These are phyloP conservation scores for Glossosoma conforme DNA, from an alignment of 1,140 invertebrate species.

Conservation along the genomic window DNA sequence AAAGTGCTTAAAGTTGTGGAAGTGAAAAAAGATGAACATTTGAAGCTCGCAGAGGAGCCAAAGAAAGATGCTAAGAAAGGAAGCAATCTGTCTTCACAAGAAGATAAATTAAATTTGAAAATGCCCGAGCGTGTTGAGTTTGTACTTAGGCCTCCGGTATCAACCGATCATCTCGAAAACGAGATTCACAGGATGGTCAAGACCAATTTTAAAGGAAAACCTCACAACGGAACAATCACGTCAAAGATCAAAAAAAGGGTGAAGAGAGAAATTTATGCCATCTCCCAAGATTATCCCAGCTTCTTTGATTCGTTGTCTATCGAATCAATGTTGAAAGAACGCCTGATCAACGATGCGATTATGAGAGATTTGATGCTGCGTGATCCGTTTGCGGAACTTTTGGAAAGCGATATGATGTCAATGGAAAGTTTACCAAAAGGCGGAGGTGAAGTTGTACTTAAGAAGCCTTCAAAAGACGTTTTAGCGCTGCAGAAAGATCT, in stretches of 20 bases:
- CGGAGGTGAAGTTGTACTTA: no score
- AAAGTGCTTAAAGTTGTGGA: no score
- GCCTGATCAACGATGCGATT: background rate
- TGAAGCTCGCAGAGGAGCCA: no score
- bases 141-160: background rate
- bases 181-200: conserved; percentile 11
- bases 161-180: background rate
- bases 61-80: no score
- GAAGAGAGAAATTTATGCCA: background rate
- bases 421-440: no score
- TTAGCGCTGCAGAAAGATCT: no score
- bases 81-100: no score
- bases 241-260: background rate
- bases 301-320: background rate
- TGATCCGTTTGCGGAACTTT: background rate
- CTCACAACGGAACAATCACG: no score
- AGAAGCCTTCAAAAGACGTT: no score
- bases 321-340: background rate
- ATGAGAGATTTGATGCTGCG: background rate
- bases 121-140: background rate
- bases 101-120: no score
- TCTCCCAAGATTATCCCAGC: background rate
- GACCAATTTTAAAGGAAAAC: background rate
- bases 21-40: no score
- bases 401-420: background rate